A percentile compares a stretch with the other conserved stretches of the same genome.
Evolutionary conservation across 2,113 vertebrate species (phyloP).

Genomic region (Cisticola juncidis): DNA sequence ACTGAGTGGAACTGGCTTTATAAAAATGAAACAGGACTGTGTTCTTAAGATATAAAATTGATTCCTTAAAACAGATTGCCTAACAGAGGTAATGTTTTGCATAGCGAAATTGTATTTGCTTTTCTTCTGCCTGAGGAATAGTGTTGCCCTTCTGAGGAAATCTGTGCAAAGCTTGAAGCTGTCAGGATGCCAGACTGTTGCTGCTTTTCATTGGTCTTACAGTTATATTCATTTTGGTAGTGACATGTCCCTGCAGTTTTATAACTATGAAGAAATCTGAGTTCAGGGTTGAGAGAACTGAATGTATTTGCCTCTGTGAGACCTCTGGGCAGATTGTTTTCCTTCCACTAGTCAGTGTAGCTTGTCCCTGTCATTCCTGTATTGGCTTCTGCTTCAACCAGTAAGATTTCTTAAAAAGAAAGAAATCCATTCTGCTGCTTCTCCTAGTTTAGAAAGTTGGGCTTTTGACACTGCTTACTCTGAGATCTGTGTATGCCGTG

Average conservation of each 20-base stretch:
- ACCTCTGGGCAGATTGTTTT: neutral
- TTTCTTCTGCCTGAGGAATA: neutral
- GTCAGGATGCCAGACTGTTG: neutral
- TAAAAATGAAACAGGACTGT: neutral
- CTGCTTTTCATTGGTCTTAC: neutral
- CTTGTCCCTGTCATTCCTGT: slow-evolving; percentile 45
- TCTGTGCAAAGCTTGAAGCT: neutral
- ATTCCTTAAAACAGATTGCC: neutral
- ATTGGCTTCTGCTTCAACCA: neutral
- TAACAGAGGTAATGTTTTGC: neutral
- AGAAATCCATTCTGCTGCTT: neutral
- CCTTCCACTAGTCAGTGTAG: neutral
- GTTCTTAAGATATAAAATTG: neutral
- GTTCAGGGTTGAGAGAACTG: neutral
- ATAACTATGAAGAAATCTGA: neutral
- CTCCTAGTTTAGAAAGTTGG: neutral
- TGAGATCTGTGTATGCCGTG: neutral
- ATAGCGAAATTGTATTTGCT: neutral
- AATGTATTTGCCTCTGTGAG: neutral
- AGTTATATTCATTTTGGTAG: neutral
- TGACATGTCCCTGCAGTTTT: neutral
- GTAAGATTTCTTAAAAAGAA: neutral
- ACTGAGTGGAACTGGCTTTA: neutral
- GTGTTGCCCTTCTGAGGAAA: neutral
- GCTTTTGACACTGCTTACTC: neutral